These are phyloP conservation scores for Mastigias papua DNA, from an alignment of 30 jellyfish, hydroid and myxozoan species.

Conservation along the genomic window DNA sequence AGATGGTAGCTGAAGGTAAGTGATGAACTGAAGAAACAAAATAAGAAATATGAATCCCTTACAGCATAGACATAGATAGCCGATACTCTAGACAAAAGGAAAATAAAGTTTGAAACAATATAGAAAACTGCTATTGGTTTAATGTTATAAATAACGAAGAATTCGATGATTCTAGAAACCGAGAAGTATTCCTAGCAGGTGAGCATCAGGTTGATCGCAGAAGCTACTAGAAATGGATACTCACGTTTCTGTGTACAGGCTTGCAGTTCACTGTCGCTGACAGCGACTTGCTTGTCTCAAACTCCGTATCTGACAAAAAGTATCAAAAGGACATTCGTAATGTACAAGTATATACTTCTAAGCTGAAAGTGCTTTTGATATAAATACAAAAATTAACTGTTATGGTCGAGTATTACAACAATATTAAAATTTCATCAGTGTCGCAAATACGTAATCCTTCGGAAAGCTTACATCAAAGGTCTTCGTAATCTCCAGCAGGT, in stretches of 20 bases:
- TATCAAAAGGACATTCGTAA: background rate
- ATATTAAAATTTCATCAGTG: constrained; percentile 17
- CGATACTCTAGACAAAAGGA: too few species aligned
- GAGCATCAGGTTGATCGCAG: background rate
- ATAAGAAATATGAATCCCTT: too few species aligned
- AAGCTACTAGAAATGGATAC: background rate
- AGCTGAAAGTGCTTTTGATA: background rate
- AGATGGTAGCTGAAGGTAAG: too few species aligned
- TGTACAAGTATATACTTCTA: background rate
- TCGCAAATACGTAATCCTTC: constrained; percentile 33
- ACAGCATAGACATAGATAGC: too few species aligned
- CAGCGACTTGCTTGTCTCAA: background rate
- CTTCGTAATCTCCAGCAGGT: constrained; percentile 30
- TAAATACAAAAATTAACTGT: constrained; percentile 16
- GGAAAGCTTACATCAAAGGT: constrained; percentile 1
- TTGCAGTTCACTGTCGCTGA: background rate
- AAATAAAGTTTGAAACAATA: too few species aligned
- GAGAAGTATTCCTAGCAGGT: background rate
- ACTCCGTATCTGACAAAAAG: background rate
- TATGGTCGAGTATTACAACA: constrained; percentile 30
- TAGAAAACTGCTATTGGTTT: background rate
- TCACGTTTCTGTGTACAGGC: background rate
- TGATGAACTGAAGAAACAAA: too few species aligned
- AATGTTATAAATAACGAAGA: background rate
- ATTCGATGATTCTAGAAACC: background rate